Conservation (phyloP, 2,888 invertebrate species). For the Aelia acuminata region DNA sequence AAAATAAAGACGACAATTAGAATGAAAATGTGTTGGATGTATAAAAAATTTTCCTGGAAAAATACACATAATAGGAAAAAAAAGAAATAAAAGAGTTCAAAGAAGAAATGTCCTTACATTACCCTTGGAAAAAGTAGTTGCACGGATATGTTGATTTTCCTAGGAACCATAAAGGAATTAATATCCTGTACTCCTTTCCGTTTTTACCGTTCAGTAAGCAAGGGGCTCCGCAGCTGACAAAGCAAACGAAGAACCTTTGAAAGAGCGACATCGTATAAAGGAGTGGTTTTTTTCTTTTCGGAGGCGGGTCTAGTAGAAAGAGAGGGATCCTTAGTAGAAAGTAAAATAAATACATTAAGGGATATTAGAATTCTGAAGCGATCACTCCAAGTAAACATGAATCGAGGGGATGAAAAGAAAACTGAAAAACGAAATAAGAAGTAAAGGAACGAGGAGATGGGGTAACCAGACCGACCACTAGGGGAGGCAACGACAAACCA, state of each 20-base stretch:
- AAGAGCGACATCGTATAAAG: not conserved
- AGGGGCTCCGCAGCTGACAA: conserved; percentile 20
- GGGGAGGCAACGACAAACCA: not conserved
- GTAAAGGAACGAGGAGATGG: not conserved
- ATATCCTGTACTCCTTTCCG: conserved; percentile 42
- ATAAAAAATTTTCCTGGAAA: too few species aligned
- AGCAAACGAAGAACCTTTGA: not conserved
- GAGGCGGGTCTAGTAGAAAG: not conserved
- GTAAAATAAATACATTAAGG: conserved; percentile 57
- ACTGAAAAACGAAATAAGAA: not conserved
- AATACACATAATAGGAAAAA: too few species aligned
- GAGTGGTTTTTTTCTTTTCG: conserved; percentile 29
- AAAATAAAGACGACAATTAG: too few species aligned
- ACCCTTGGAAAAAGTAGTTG: not conserved
- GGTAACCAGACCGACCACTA: not conserved
- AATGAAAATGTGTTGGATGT: too few species aligned
- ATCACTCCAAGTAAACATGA: conserved; percentile 42
- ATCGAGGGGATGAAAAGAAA: not conserved
- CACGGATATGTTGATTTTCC: conserved; percentile 8
- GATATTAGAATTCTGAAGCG: conserved; percentile 49
- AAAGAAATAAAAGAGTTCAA: too few species aligned
- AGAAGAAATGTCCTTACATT: not conserved
- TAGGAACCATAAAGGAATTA: conserved; percentile 40
- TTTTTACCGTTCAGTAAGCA: conserved; percentile 35
- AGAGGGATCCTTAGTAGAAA: not conserved